These are phyloP conservation scores for Pogona vitticeps DNA, from an alignment of 2,113 vertebrate species.

Conservation along the genomic window DNA sequence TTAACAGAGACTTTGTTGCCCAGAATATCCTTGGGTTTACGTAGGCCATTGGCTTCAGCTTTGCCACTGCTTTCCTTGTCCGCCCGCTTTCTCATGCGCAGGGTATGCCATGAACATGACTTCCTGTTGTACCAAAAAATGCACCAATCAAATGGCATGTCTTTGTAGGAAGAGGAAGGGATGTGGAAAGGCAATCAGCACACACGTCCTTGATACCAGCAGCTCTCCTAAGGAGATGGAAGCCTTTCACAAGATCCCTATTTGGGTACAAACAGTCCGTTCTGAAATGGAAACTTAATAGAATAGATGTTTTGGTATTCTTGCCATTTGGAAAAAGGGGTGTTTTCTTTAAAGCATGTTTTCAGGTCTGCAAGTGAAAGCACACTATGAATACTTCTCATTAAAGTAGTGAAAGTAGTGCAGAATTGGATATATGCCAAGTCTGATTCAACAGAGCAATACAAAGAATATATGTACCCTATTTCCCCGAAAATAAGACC, in stretches of 20 bases:
- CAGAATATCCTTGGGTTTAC: constrained; percentile 95
- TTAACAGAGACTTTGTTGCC: constrained; percentile 91
- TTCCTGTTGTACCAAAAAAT: constrained; percentile 98
- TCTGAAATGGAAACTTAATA: constrained; percentile 46
- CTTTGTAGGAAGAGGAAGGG: constrained; percentile 64
- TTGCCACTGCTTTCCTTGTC: constrained; percentile 90
- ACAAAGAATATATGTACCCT: rapidly evolving
- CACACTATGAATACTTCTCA: neutral
- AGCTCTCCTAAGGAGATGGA: constrained; percentile 56
- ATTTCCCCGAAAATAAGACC: too few species aligned
- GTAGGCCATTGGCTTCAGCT: constrained; percentile 90
- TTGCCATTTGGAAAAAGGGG: constrained; percentile 47
- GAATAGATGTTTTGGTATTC: constrained; percentile 51
- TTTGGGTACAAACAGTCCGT: constrained; percentile 51
- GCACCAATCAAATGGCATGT: constrained; percentile 83
- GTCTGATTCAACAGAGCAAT: constrained; percentile 14
- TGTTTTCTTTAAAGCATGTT: constrained; percentile 7
- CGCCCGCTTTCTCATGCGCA: constrained; percentile 95
- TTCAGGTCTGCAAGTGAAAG: constrained; percentile 41
- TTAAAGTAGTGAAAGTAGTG: constrained; percentile 42
- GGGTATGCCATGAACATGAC: constrained; percentile 99
- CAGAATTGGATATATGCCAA: neutral
- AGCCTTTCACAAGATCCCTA: constrained; percentile 25
- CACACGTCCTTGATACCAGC: constrained; percentile 60
- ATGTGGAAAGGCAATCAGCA: constrained; percentile 65